Evolutionary conservation across 2,888 invertebrate species (phyloP).

Genomic region (Syrista parreyssii): DNA sequence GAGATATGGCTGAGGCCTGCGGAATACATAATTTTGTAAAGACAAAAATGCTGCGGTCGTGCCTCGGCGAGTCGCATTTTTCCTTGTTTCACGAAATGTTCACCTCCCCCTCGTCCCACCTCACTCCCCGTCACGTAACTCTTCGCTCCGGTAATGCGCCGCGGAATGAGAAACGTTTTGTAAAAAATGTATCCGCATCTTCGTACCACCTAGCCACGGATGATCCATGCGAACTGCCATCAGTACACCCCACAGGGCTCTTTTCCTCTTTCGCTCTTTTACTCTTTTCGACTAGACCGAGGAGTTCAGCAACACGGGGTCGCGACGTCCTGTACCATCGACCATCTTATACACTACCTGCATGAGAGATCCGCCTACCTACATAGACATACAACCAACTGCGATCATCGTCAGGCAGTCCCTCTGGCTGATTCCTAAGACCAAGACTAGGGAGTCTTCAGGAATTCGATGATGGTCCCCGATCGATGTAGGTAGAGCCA

Average conservation of each 20-base stretch:
- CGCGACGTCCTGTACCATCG: background rate
- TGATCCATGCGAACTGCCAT: slow-evolving; percentile 5
- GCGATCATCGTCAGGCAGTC: background rate
- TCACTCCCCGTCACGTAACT: slow-evolving; percentile 17
- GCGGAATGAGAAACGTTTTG: slow-evolving; percentile 62
- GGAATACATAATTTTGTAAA: slow-evolving; percentile 67
- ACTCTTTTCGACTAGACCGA: slow-evolving; percentile 7
- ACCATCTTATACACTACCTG: background rate
- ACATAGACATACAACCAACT: background rate
- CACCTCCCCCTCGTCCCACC: slow-evolving; percentile 29
- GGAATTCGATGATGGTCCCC: slow-evolving; percentile 41
- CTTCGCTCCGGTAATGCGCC: slow-evolving; percentile 50
- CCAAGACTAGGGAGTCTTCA: slow-evolving; percentile 7
- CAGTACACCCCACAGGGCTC: slow-evolving; percentile 12
- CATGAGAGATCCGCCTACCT: background rate
- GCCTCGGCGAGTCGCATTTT: slow-evolving; percentile 61
- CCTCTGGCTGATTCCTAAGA: background rate
- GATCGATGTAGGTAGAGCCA: slow-evolving; percentile 26
- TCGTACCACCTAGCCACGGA: slow-evolving; percentile 37
- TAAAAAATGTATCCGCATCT: slow-evolving; percentile 59
- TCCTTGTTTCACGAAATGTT: slow-evolving; percentile 65
- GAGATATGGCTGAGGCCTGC: slow-evolving; percentile 64
- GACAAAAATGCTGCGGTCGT: slow-evolving; percentile 66
- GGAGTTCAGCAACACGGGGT: background rate
- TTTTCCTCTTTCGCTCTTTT: slow-evolving; percentile 22